Percentiles rank a stretch among this genome's conserved stretches.
phyloP scores from a whole-genome alignment of 2,797 vertebrate genomes.

The Acanthopagrus latus region DNA sequence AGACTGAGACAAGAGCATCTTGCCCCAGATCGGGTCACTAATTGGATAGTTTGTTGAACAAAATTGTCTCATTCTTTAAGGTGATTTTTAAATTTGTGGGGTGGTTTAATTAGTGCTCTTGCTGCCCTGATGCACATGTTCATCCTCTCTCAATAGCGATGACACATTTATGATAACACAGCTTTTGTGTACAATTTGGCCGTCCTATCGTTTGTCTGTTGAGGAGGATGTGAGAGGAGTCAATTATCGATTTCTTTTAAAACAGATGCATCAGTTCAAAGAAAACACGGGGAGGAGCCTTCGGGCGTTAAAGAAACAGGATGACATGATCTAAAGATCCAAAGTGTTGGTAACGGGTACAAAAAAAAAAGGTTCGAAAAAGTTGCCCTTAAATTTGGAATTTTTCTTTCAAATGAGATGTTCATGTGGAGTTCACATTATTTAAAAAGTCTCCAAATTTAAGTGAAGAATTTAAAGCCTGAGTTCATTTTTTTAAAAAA shows the following conservation, averaged over 20 bases:
- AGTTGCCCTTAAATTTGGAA: conserved; percentile 76
- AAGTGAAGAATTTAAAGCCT: conserved; percentile 68
- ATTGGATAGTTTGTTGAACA: conserved; percentile 43
- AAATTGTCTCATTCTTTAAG: conserved; percentile 86
- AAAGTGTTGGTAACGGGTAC: conserved; percentile 64
- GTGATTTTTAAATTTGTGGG: conserved; percentile 79
- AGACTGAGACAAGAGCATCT: conserved; percentile 97
- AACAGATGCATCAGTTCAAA: conserved; percentile 72
- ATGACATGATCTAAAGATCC: conserved; percentile 58
- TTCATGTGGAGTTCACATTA: conserved; percentile 58
- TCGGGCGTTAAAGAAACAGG: conserved; percentile 56
- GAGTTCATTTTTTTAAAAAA: conserved; percentile 54
- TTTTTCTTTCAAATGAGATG: conserved; percentile 52
- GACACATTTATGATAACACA: background rate
- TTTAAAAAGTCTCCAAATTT: conserved; percentile 74
- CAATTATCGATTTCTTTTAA: conserved; percentile 8
- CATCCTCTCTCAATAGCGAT: background rate
- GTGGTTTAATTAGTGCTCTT: conserved; percentile 69
- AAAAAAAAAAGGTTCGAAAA: conserved; percentile 61
- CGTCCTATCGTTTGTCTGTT: background rate
- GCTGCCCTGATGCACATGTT: conserved; percentile 84
- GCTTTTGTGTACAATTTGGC: conserved; percentile 45
- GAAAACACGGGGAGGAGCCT: conserved; percentile 63
- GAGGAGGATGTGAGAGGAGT: conserved; percentile 33
- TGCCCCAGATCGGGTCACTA: conserved; percentile 72